Percentiles rank a stretch among this genome's conserved stretches.
These are phyloP conservation scores for Cryptocephalus moraei DNA, from an alignment of 2,888 invertebrate genomes.

Conservation along the genomic window DNA sequence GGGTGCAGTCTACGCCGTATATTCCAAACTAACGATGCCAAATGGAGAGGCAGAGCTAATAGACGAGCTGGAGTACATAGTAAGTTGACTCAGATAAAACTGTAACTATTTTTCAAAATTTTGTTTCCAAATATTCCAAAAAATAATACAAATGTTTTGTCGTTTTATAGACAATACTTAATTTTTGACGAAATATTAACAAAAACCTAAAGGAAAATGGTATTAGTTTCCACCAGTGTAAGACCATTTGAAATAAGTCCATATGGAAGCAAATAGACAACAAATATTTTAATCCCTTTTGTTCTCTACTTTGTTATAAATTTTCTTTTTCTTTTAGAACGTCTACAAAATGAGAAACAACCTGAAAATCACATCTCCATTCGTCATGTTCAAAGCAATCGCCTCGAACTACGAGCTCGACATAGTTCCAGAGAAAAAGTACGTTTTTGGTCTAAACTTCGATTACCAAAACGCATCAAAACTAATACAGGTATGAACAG, in stretches of 20 bases:
- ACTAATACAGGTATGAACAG: constrained; percentile 36
- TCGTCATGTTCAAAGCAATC: constrained; percentile 38
- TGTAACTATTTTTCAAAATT: not conserved
- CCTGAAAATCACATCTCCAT: constrained; percentile 47
- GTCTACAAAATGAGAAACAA: constrained; percentile 45
- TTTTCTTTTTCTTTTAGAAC: constrained; percentile 28
- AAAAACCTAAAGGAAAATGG: too few relatives aligned
- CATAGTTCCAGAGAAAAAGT: constrained; percentile 37
- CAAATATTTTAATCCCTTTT: too few relatives aligned
- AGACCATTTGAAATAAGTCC: too few relatives aligned
- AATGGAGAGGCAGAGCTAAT: constrained; percentile 45
- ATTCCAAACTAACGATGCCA: constrained; percentile 43
- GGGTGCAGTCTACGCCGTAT: constrained; percentile 45
- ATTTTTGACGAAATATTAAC: too few relatives aligned
- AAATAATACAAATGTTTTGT: not conserved
- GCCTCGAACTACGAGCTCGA: constrained; percentile 43
- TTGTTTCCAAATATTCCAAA: too few relatives aligned
- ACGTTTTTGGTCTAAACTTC: constrained; percentile 41
- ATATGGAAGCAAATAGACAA: too few relatives aligned
- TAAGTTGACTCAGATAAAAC: constrained; percentile 25
- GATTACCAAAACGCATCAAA: constrained; percentile 36
- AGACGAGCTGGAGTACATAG: constrained; percentile 46
- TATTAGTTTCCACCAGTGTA: too few relatives aligned
- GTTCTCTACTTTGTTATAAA: too few relatives aligned
- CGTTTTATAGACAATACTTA: not conserved